phyloP scores from a whole-genome alignment of 2,113 vertebrate species.

The Daubentonia madagascariensis region DNA sequence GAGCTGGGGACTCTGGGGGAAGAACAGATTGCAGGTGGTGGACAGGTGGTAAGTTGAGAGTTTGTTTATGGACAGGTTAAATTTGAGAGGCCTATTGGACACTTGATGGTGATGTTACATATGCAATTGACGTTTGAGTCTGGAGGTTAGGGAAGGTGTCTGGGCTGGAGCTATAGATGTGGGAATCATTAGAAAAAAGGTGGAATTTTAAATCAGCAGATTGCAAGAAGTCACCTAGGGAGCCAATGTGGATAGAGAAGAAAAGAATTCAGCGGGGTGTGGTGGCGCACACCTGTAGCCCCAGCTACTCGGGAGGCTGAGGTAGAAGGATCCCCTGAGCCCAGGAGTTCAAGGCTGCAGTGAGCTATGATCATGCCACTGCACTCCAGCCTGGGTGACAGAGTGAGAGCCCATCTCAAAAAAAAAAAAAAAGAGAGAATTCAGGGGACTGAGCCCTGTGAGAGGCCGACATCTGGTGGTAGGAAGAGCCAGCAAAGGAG shows the following conservation, averaged over 20 bases:
- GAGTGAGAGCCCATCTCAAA: too few relatives aligned
- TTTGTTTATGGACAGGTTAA: neutral
- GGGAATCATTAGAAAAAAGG: neutral
- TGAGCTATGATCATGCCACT: too few relatives aligned
- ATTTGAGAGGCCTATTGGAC: neutral
- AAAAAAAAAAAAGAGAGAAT: neutral
- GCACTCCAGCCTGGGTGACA: too few relatives aligned
- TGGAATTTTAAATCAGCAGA: neutral
- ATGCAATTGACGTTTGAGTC: neutral
- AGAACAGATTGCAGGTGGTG: neutral
- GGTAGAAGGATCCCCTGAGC: too few relatives aligned
- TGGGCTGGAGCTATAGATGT: neutral
- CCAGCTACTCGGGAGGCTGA: too few relatives aligned
- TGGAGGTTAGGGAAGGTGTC: neutral
- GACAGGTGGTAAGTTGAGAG: neutral
- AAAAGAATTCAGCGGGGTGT: neutral
- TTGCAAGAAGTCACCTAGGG: neutral
- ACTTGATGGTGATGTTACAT: neutral
- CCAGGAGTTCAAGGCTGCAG: too few relatives aligned
- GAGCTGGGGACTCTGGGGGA: neutral
- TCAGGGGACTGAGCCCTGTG: fast-evolving
- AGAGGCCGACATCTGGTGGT: neutral
- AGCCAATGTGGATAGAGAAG: neutral
- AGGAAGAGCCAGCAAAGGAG: neutral
- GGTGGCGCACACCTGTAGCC: too few relatives aligned